Evolutionary conservation across 2,113 vertebrate genomes (phyloP).

Genomic region (human (Homo sapiens)): GRCh38 chr9:27765001-27765500

Average conservation of each 20-base stretch:
- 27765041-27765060: not conserved
- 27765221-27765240: not conserved
- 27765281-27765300: not conserved
- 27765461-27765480: not conserved
- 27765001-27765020: not conserved
- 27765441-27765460: not conserved
- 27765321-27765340: not conserved
- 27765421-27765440: not conserved
- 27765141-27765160: not conserved
- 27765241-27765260: not conserved
- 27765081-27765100: not conserved
- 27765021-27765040: not conserved
- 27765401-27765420: not conserved
- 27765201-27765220: not conserved
- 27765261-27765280: constrained; percentile 17
- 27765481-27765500: not conserved
- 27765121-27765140: not conserved
- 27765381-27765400: not conserved
- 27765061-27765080: not conserved
- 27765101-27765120: not conserved
- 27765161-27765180: not conserved
- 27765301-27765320: not conserved
- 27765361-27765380: not conserved
- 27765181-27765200: not conserved
- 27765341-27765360: not conserved